phyloP scores from a whole-genome alignment of 2,888 invertebrate species.

The Macrophya annulata region DNA sequence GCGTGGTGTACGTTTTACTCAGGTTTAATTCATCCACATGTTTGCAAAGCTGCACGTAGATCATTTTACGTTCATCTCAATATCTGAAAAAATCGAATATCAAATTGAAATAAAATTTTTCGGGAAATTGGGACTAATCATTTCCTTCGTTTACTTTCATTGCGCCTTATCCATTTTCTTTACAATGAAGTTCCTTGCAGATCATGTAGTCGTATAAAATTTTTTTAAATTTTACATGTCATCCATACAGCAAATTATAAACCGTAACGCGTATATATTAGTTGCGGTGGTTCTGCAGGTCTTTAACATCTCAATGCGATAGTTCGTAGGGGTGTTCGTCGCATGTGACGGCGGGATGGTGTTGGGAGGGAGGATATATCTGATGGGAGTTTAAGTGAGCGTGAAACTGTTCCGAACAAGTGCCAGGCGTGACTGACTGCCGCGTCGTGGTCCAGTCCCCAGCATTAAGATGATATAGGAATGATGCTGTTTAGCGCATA shows the following conservation, averaged over 20 bases:
- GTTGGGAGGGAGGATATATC: slow-evolving; percentile 32
- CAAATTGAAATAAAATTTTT: too few species aligned
- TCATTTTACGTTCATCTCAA: background rate
- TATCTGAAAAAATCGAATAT: background rate
- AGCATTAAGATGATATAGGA: background rate
- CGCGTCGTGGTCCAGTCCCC: slow-evolving; percentile 52
- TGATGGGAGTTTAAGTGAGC: slow-evolving; percentile 54
- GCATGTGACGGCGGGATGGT: slow-evolving; percentile 35
- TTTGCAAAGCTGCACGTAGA: background rate
- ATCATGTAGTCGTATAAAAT: too few species aligned
- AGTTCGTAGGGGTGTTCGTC: slow-evolving; percentile 27
- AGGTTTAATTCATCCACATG: slow-evolving; percentile 10
- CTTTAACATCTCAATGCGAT: slow-evolving; percentile 35
- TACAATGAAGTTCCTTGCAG: too few species aligned
- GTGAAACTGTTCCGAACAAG: slow-evolving; percentile 53
- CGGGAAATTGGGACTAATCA: too few species aligned
- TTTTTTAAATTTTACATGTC: too few species aligned
- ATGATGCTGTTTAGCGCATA: slow-evolving; percentile 9
- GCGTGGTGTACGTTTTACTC: slow-evolving; percentile 15
- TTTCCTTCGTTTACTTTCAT: too few species aligned
- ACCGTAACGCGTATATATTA: background rate
- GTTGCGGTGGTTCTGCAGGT: background rate
- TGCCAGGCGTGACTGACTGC: slow-evolving; percentile 54
- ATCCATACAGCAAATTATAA: background rate
- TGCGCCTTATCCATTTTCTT: too few species aligned